Evolutionary conservation across 2,113 vertebrate species (phyloP).

Genomic region (Pantherophis guttatus): DNA sequence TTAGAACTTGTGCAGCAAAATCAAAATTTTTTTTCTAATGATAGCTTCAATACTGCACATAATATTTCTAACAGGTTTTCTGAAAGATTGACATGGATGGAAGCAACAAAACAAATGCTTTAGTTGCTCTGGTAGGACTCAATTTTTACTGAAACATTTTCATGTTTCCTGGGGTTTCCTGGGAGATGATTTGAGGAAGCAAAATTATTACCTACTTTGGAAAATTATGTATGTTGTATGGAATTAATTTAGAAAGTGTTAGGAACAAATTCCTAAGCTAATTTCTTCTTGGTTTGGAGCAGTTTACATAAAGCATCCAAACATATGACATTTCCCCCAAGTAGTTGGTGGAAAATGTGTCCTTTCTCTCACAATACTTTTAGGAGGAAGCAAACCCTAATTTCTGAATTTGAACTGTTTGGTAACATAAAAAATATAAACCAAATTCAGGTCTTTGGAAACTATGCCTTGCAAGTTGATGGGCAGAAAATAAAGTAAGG

Average conservation of each 20-base stretch:
- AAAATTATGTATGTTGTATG: not conserved
- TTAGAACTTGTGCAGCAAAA: constrained; percentile 30
- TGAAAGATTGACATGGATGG: not conserved
- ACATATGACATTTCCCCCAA: not conserved
- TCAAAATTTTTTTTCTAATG: constrained; percentile 30
- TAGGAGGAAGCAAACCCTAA: not conserved
- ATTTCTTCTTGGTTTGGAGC: not conserved
- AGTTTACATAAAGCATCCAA: not conserved
- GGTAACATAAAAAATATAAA: not conserved
- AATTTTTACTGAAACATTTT: not conserved
- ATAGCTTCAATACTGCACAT: not conserved
- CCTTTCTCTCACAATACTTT: not conserved
- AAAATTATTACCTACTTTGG: not conserved
- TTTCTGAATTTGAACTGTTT: too few relatives aligned
- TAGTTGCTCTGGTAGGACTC: not conserved
- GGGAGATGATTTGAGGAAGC: constrained; percentile 8
- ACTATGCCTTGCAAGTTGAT: not conserved
- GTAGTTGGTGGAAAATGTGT: not conserved
- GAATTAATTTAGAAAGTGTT: not conserved
- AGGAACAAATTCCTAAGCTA: not conserved
- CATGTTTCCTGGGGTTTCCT: not conserved
- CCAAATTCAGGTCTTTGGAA: not conserved
- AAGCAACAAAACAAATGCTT: constrained; percentile 7
- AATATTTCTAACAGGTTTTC: not conserved
- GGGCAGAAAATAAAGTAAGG: not conserved